Conservation (phyloP, 2,797 vertebrate genomes). For the Aerospiza tachiro region DNA sequence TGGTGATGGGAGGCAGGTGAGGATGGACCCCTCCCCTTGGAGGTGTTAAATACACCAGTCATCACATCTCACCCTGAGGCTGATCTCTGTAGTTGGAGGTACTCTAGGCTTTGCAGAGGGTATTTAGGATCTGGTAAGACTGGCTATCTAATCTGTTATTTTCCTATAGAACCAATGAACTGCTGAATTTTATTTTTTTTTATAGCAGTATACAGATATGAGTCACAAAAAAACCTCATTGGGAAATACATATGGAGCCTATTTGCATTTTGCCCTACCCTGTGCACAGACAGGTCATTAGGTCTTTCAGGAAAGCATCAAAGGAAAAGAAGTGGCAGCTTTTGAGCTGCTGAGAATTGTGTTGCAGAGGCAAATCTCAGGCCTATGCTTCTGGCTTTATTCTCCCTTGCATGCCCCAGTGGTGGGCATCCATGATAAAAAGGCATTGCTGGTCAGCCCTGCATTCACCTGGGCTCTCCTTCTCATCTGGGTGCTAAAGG, state of each 20-base stretch:
- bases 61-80: fast-evolving
- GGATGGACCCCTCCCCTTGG: background rate
- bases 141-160: background rate
- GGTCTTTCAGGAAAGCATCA: background rate
- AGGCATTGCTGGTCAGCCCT: background rate
- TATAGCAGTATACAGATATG: background rate
- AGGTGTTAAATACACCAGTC: background rate
- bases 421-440: background rate
- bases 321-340: background rate
- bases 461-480: background rate
- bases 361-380: background rate
- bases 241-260: background rate
- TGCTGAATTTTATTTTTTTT: background rate
- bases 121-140: background rate
- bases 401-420: background rate
- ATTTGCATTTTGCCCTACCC: background rate
- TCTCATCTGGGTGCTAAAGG: background rate
- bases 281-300: background rate
- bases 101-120: background rate
- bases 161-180: background rate
- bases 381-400: background rate
- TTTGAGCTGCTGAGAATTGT: background rate
- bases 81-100: background rate
- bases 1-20: background rate
- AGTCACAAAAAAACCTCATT: fast-evolving